These are phyloP conservation scores for Lutraria lutraria DNA, from an alignment of 2,888 invertebrate genomes.

Conservation along the genomic window DNA sequence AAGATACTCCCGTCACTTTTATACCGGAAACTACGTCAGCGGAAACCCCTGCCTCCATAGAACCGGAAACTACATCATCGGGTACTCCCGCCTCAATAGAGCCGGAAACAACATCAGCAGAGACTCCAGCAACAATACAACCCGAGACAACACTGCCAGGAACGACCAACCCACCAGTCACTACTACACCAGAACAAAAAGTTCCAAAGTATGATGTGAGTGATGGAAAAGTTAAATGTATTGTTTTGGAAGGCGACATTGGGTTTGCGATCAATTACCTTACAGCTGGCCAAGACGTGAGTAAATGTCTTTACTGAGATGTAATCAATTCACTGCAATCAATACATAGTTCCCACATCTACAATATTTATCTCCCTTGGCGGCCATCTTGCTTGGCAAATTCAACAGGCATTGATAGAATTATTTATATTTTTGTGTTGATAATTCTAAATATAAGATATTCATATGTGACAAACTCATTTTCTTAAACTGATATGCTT, in stretches of 20 bases:
- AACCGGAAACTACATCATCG: conserved; percentile 1
- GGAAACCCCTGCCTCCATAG: conserved; percentile 15
- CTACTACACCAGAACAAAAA: background rate
- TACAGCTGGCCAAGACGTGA: background rate
- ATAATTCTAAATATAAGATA: no score
- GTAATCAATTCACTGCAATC: background rate
- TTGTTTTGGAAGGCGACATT: conserved; percentile 27
- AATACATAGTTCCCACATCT: no score
- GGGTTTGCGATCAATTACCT: conserved; percentile 13
- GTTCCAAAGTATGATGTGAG: conserved; percentile 30
- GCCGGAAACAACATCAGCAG: background rate
- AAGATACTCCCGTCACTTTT: background rate
- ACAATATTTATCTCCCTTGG: no score
- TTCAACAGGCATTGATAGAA: no score
- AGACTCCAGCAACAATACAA: background rate
- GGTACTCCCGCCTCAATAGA: background rate
- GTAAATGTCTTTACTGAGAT: background rate
- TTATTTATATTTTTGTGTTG: no score
- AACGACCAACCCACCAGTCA: background rate
- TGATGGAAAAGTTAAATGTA: conserved; percentile 9
- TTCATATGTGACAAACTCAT: no score
- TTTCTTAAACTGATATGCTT: no score
- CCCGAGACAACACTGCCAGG: conserved; percentile 11
- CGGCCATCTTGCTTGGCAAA: no score
- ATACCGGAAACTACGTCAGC: background rate